These are phyloP conservation scores for Pygoscelis antarcticus DNA, from an alignment of 2,113 vertebrate species.

Conservation along the genomic window DNA sequence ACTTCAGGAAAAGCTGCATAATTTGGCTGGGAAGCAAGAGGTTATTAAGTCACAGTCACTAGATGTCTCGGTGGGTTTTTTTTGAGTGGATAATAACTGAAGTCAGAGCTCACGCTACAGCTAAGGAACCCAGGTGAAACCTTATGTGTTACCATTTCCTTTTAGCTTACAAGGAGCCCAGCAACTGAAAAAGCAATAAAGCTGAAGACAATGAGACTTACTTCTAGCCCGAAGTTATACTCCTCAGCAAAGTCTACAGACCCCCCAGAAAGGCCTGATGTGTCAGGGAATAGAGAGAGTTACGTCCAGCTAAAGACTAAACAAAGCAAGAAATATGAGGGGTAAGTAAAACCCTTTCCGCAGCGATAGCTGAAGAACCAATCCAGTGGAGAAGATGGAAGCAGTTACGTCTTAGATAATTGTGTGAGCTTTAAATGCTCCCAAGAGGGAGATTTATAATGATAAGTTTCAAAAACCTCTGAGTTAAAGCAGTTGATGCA, in stretches of 20 bases:
- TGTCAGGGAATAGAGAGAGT: background rate
- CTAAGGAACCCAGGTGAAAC: background rate
- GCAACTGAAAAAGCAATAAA: background rate
- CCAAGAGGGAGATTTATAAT: background rate
- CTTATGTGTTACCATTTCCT: background rate
- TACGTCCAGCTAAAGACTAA: background rate
- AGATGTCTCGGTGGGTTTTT: background rate
- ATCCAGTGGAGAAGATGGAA: background rate
- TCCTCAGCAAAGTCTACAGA: background rate
- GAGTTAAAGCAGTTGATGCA: background rate
- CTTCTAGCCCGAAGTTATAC: background rate
- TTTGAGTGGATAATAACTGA: background rate
- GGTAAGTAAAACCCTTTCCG: constrained; percentile 19
- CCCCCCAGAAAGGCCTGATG: background rate
- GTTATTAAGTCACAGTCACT: background rate
- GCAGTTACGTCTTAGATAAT: background rate
- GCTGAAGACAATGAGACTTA: background rate
- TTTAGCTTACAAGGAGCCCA: background rate
- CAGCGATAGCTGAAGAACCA: background rate
- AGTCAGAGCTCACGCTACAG: background rate
- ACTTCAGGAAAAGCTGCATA: constrained; percentile 32
- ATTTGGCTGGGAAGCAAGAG: background rate
- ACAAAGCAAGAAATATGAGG: background rate
- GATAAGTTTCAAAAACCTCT: background rate
- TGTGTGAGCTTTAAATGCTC: background rate